Evolutionary conservation across 1,140 invertebrate genomes (phyloP), one percentile per base, ranked within the genome.

Genomic region (Dolichoris vasculosae): DNA sequence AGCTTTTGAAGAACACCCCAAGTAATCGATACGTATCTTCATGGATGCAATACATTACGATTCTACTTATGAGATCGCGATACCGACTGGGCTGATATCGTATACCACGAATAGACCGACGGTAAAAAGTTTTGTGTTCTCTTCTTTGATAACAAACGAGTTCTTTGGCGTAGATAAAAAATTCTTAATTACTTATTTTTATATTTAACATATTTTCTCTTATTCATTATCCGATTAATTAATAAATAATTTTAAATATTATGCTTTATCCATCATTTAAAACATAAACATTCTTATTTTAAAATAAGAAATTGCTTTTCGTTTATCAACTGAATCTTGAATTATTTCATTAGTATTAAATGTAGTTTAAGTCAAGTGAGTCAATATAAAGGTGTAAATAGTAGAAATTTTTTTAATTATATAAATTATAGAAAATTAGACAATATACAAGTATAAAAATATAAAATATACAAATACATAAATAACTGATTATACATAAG

Each of bases 61-160:
- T 11, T 67, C 8, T 1, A 67, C 7, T 67, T 32, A 2, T 30
- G 63, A 67, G 63, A 3, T 67, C 32, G 11, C 9, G 30, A 76
- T 76, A 76, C 73, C 73, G 46, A n/a, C 73, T 76, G 69, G 38
- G 69, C 13, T 67, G 0, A 9, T 73, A 35, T n/a, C 46, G 40
- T 43, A 30, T 76, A 48, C 46, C 26, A 13, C 46, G 23, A 8
- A 51, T 73, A 76, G 30, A 76, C 73, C 11, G n/a, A 76, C 15
- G 73, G 40, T 46, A 76, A 51, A 51, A 76, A 46, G n/a, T 51
- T 8, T 15, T 4, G 30, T 17, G n/a, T 32, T 48, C 43, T 48
- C 73, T 76, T 48, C 46, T 76, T 76, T 76, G 46, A 76, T 73
- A 43, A 40, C 15, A 32, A 76, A 51, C 73, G 46, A 48, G 55